These are phyloP conservation scores for Trinectes maculatus DNA, from an alignment of 2,113 vertebrate genomes.

Conservation along the genomic window DNA sequence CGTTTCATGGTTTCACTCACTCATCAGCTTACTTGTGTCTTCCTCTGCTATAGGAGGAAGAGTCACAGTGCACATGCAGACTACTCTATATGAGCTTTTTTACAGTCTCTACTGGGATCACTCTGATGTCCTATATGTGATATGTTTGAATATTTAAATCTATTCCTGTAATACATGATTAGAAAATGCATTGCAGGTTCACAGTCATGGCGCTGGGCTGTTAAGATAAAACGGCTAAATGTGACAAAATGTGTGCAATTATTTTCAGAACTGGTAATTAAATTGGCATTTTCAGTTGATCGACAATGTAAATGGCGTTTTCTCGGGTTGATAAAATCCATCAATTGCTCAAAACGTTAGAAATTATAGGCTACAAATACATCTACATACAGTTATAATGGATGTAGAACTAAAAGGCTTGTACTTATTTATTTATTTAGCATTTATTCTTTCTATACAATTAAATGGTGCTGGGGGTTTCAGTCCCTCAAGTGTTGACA, in stretches of 20 bases:
- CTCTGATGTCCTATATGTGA: neutral
- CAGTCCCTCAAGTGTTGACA: neutral
- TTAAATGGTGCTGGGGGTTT: neutral
- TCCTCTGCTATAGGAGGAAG: constrained; percentile 5
- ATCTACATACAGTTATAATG: neutral
- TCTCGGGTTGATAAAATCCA: constrained; percentile 30
- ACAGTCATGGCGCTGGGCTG: constrained; percentile 3
- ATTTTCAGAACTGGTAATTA: constrained; percentile 33
- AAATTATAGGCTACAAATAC: neutral
- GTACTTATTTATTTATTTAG: too few species aligned
- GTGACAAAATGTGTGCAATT: constrained; percentile 8
- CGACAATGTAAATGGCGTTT: constrained; percentile 27
- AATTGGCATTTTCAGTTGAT: constrained; percentile 25
- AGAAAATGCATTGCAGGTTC: constrained; percentile 1
- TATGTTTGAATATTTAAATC: constrained; percentile 6
- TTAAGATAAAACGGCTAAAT: constrained; percentile 2
- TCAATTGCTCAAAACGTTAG: constrained; percentile 20
- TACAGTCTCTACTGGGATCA: neutral
- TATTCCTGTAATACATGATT: constrained; percentile 8
- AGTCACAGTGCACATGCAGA: neutral
- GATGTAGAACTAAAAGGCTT: constrained; percentile 7
- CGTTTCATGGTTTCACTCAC: constrained; percentile 42
- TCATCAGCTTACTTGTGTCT: constrained; percentile 7
- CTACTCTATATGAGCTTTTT: neutral
- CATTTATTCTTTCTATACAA: neutral